Evolutionary conservation across 2,888 invertebrate genomes (phyloP).

Genomic region (Linnaemya tessellans): DNA sequence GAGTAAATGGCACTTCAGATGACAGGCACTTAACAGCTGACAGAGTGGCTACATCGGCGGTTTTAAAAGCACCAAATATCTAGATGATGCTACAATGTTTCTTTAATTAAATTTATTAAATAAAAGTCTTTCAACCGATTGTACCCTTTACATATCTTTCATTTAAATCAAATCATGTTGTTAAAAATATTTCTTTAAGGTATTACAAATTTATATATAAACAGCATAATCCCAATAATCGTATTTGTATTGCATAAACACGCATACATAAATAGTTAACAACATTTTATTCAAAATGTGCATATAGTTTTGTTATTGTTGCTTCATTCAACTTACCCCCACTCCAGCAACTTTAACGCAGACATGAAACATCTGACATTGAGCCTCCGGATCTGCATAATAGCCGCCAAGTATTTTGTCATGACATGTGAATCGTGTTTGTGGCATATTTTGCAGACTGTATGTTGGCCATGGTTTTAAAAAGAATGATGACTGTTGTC

Average conservation of each 20-base stretch:
- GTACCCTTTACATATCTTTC: background rate
- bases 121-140: background rate
- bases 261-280: no score
- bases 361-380: conserved; percentile 95
- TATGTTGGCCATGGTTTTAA: conserved; percentile 84
- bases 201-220: background rate
- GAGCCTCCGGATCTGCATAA: conserved; percentile 93
- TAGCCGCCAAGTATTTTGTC: conserved; percentile 94
- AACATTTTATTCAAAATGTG: background rate
- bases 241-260: background rate
- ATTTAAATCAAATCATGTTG: background rate
- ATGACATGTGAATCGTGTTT: conserved; percentile 89
- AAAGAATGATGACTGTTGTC: conserved; percentile 75
- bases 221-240: background rate
- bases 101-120: background rate
- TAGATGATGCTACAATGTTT: no score
- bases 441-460: conserved; percentile 86
- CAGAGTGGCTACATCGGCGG: no score
- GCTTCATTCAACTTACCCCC: conserved; percentile 84
- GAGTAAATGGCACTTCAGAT: no score
- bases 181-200: background rate
- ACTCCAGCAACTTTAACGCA: conserved; percentile 93
- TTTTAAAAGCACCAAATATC: no score
- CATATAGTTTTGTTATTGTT: background rate
- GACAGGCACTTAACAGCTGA: no score